These are phyloP conservation scores for Heliconius charithonia DNA, from an alignment of 2,888 invertebrate genomes.

Conservation along the genomic window DNA sequence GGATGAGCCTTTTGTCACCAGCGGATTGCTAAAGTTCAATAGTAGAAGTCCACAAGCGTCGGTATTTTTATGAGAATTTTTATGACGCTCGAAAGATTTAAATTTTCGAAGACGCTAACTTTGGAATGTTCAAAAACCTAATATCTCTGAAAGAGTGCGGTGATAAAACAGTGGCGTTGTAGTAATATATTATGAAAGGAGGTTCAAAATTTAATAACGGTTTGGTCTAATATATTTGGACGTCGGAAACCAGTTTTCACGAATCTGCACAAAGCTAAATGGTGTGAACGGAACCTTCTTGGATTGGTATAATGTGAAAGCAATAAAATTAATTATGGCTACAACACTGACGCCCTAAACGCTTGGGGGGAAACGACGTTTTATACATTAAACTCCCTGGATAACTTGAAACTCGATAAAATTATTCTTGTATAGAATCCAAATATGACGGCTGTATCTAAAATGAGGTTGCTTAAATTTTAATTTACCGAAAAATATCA, in stretches of 20 bases:
- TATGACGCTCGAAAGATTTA: constrained; percentile 42
- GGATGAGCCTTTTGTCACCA: constrained; percentile 31
- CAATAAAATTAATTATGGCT: constrained; percentile 72
- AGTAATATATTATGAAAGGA: constrained; percentile 46
- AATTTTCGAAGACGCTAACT: constrained; percentile 41
- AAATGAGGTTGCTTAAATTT: constrained; percentile 60
- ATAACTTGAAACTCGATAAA: constrained; percentile 75
- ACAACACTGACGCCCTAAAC: constrained; percentile 61
- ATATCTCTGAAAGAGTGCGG: constrained; percentile 45
- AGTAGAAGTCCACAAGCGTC: constrained; percentile 30
- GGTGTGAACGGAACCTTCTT: constrained; percentile 57
- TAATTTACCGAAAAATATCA: constrained; percentile 47
- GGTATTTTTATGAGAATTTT: constrained; percentile 45
- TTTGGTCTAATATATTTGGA: constrained; percentile 45
- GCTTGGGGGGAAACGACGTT: constrained; percentile 63
- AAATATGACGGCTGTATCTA: constrained; percentile 56
- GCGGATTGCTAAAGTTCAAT: constrained; percentile 30
- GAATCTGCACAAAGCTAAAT: constrained; percentile 56
- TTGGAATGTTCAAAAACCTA: constrained; percentile 43
- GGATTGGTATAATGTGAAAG: constrained; percentile 59
- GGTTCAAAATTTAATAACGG: constrained; percentile 47
- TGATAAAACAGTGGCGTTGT: constrained; percentile 44
- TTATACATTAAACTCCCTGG: constrained; percentile 71
- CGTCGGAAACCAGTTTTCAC: constrained; percentile 44
- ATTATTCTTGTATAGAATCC: constrained; percentile 62